Conservation (phyloP, 2,797 vertebrate genomes). For the Meda fulgida region DNA sequence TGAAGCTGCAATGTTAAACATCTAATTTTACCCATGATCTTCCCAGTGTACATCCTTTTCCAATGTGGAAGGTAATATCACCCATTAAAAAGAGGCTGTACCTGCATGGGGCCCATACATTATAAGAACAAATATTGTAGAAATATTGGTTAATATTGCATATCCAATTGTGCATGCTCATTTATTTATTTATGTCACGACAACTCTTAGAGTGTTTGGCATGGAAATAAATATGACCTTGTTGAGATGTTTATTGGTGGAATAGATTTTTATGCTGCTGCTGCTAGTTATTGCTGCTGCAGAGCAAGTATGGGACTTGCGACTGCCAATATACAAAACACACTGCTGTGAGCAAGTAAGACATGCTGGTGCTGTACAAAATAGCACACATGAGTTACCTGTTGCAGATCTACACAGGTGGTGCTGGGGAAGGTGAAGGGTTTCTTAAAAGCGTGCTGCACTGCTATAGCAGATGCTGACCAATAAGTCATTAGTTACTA, state of each 20-base stretch:
- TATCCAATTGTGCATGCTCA: neutral
- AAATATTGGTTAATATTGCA: neutral
- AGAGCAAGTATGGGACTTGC: neutral
- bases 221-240: neutral
- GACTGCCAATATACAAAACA: neutral
- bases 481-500: too few species aligned
- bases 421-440: neutral
- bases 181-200: neutral
- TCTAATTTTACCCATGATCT: constrained; percentile 28
- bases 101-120: neutral
- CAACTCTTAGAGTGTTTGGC: too few species aligned
- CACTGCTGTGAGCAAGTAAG: neutral
- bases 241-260: neutral
- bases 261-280: neutral
- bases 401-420: neutral
- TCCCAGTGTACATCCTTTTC: constrained; percentile 35
- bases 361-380: neutral
- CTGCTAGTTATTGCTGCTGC: neutral
- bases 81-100: constrained; percentile 26
- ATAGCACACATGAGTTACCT: neutral
- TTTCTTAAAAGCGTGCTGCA: neutral
- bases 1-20: constrained; percentile 14
- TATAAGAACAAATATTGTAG: neutral
- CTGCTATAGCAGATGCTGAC: neutral
- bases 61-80: constrained; percentile 12